phyloP scores from a whole-genome alignment of 2,888 invertebrate genomes.

The Blastobasis adustella region DNA sequence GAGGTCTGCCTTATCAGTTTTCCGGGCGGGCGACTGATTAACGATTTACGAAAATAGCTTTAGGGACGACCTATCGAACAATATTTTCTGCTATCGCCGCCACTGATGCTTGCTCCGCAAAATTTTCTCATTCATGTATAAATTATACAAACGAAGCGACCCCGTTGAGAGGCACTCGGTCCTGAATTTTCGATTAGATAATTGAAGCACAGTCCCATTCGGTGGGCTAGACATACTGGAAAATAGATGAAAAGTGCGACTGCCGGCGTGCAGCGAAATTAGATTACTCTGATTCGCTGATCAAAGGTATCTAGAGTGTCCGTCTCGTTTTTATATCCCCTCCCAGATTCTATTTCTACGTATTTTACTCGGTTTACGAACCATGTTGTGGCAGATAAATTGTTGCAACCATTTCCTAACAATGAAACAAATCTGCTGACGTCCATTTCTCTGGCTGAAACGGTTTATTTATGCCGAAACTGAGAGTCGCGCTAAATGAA shows the following conservation, averaged over 20 bases:
- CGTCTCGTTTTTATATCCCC: no score
- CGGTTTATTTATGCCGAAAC: no score
- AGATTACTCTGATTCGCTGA: no score
- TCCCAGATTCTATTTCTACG: no score
- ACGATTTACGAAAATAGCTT: conserved; percentile 63
- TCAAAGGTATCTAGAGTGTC: no score
- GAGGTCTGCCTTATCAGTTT: conserved; percentile 65
- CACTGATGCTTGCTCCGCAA: conserved; percentile 9
- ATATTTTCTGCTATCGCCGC: conserved; percentile 27
- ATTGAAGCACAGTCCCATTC: background rate
- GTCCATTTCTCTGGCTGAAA: no score
- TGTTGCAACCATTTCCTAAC: no score
- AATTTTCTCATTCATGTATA: conserved; percentile 12
- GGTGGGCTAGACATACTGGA: background rate
- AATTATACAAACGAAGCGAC: background rate
- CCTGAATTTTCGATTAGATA: conserved; percentile 3
- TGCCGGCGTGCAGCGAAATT: background rate
- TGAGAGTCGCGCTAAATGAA: no score
- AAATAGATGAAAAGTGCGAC: background rate
- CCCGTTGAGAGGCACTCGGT: conserved; percentile 5
- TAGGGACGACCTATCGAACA: conserved; percentile 36
- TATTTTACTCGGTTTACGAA: no score
- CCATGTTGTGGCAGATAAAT: no score
- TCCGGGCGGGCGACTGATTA: conserved; percentile 61
- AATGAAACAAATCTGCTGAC: no score